Percentiles rank a stretch among this genome's conserved stretches.
These are phyloP conservation scores for Chascanopsetta lugubris DNA, from an alignment of 2,113 vertebrate species.

Conservation along the genomic window DNA sequence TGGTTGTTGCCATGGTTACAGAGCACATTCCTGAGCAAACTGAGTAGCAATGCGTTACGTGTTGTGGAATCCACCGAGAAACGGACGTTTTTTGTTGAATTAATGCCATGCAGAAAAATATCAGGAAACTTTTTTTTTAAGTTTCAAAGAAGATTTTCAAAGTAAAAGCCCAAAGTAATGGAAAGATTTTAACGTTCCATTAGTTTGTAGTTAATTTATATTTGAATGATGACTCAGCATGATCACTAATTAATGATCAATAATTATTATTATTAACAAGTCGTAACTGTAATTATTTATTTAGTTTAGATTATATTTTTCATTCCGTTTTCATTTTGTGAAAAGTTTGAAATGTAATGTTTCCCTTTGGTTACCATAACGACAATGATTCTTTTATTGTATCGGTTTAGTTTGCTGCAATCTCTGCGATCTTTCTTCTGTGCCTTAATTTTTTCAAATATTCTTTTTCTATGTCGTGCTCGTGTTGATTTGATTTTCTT, in stretches of 20 bases:
- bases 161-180: constrained; percentile 5
- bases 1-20: constrained; percentile 23
- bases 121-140: constrained; percentile 11
- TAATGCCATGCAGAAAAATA: constrained; percentile 27
- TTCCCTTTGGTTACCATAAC: constrained; percentile 9
- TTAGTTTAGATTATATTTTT: neutral
- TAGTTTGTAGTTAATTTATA: neutral
- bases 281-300: neutral
- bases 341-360: neutral
- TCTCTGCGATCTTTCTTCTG: constrained; percentile 31
- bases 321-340: neutral
- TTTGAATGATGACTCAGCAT: neutral
- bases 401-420: neutral
- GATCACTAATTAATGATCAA: too few species aligned
- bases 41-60: constrained; percentile 44
- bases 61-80: constrained; percentile 22
- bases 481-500: neutral
- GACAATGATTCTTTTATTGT: neutral
- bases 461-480: constrained; percentile 1
- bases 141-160: neutral
- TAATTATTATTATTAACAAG: neutral
- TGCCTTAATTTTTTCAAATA: constrained; percentile 60
- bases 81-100: constrained; percentile 5
- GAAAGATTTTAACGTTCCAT: neutral
- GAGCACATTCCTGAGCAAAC: constrained; percentile 58